These are phyloP conservation scores for Saxidomus purpurata DNA, from an alignment of 1,140 invertebrate species.

Conservation along the genomic window DNA sequence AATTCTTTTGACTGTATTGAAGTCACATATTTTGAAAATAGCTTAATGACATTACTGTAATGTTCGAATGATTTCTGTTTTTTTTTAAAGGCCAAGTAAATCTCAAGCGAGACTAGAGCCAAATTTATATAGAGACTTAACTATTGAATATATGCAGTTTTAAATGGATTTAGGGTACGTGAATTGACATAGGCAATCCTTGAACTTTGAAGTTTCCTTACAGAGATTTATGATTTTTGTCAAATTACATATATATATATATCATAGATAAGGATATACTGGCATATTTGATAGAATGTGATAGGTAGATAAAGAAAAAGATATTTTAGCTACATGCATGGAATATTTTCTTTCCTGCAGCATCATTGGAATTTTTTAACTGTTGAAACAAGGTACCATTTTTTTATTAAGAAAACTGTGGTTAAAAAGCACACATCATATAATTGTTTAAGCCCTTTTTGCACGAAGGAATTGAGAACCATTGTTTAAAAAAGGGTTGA, in stretches of 20 bases:
- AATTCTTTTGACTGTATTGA: slow-evolving; percentile 9
- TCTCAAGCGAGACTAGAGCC: background rate
- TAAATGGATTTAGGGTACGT: background rate
- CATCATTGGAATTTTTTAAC: too few species aligned
- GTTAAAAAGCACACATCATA: too few species aligned
- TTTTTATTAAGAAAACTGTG: too few species aligned
- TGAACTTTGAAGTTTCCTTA: slow-evolving; percentile 23
- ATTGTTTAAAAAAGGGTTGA: too few species aligned
- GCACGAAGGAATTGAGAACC: too few species aligned
- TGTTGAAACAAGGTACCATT: too few species aligned
- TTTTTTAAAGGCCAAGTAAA: background rate
- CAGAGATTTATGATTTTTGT: slow-evolving; percentile 30
- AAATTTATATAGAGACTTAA: background rate
- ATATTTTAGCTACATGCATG: too few species aligned
- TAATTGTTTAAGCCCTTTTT: too few species aligned
- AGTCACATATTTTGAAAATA: slow-evolving; percentile 20
- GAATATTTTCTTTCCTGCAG: too few species aligned
- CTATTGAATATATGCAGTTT: background rate
- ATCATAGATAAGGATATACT: background rate
- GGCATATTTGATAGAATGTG: background rate
- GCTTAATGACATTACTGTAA: slow-evolving; percentile 2
- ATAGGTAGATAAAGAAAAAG: background rate
- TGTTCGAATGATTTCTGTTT: background rate
- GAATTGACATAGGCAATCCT: background rate
- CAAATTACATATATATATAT: background rate